These are phyloP conservation scores for Melipona quadrifasciata DNA, from an alignment of 1,140 invertebrate species.

Conservation along the genomic window DNA sequence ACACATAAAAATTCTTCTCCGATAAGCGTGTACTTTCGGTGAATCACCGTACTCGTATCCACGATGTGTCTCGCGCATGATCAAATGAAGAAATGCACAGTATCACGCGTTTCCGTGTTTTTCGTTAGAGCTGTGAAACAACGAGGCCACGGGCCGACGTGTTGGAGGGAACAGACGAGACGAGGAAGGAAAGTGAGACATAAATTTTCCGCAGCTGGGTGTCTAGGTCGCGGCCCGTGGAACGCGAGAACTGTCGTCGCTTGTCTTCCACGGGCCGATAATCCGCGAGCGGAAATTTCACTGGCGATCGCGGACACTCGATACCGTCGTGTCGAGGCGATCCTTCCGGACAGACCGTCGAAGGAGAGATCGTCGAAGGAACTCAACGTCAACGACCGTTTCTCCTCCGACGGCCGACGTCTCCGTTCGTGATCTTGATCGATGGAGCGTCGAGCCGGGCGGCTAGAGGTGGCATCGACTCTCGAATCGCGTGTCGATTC, in stretches of 20 bases:
- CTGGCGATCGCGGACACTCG: constrained; percentile 57
- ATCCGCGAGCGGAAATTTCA: constrained; percentile 31
- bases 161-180: too few species aligned
- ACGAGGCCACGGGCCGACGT: too few species aligned
- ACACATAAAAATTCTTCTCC: too few species aligned
- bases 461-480: constrained; percentile 53
- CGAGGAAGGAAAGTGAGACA: constrained; percentile 18
- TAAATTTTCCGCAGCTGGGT: neutral
- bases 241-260: constrained; percentile 5
- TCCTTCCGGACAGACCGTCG: constrained; percentile 58
- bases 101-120: too few species aligned
- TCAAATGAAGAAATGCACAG: too few species aligned
- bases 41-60: too few species aligned
- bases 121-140: too few species aligned
- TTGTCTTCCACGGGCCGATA: constrained; percentile 1
- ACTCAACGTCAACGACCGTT: constrained; percentile 46
- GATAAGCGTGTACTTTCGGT: too few species aligned
- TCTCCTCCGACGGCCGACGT: constrained; percentile 17
- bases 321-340: constrained; percentile 52
- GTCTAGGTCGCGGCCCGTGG: neutral
- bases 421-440: constrained; percentile 24
- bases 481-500: constrained; percentile 70
- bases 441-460: constrained; percentile 35
- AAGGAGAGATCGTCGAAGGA: constrained; percentile 18
- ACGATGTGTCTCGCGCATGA: too few species aligned